These are phyloP conservation scores for Orthonevra nobilis DNA, from an alignment of 2,888 invertebrate species.

Conservation along the genomic window DNA sequence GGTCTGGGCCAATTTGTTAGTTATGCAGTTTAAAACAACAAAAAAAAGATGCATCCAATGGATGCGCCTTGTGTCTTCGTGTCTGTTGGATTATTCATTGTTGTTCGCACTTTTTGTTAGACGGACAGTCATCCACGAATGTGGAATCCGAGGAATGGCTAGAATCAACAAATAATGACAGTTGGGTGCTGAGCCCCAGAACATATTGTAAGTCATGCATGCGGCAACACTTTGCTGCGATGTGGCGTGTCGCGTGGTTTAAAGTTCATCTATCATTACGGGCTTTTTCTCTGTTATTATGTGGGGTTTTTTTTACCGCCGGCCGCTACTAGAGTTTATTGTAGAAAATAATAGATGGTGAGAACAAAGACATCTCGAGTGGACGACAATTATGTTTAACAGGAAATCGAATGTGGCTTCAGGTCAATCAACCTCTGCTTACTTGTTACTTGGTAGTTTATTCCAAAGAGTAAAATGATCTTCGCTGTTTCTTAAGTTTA, in stretches of 20 bases:
- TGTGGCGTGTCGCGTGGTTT: slow-evolving; percentile 30
- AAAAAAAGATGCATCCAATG: slow-evolving; percentile 28
- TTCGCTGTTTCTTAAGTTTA: too few relatives aligned
- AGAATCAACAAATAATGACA: slow-evolving; percentile 33
- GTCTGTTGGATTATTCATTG: slow-evolving; percentile 30
- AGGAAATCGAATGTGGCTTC: slow-evolving; percentile 19
- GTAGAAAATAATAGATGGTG: slow-evolving; percentile 11
- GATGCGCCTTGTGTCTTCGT: slow-evolving; percentile 26
- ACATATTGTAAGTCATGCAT: slow-evolving; percentile 1
- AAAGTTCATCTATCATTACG: slow-evolving; percentile 64
- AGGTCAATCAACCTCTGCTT: slow-evolving; percentile 31
- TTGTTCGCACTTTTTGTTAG: slow-evolving; percentile 42
- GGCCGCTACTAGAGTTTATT: slow-evolving; percentile 19
- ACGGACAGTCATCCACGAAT: slow-evolving; percentile 23
- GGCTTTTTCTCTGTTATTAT: slow-evolving; percentile 48
- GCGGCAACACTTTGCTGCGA: not conserved
- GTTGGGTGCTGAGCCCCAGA: too few relatives aligned
- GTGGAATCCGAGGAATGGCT: slow-evolving; percentile 46
- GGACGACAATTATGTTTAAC: slow-evolving; percentile 20
- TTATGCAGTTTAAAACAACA: slow-evolving; percentile 2
- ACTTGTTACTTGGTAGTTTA: too few relatives aligned
- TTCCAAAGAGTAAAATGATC: too few relatives aligned
- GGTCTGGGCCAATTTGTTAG: slow-evolving; percentile 39
- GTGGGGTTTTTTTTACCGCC: slow-evolving; percentile 40
- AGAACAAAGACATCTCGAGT: not conserved